phyloP scores from a whole-genome alignment of 1,140 invertebrate species.

The Agraylea sexmaculata region DNA sequence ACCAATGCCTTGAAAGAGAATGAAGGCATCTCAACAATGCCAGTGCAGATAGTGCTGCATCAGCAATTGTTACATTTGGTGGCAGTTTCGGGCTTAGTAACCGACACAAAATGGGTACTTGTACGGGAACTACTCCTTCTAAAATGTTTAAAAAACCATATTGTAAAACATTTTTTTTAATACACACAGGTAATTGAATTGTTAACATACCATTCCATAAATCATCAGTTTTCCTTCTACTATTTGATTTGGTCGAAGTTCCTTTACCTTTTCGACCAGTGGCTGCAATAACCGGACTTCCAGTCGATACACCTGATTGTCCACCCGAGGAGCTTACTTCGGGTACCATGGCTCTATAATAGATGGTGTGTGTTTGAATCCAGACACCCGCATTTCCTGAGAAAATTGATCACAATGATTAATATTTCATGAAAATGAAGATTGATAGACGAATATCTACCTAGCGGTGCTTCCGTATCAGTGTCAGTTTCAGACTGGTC shows the following conservation, averaged over 20 bases:
- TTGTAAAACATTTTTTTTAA: conserved; percentile 1
- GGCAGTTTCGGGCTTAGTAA: conserved; percentile 60
- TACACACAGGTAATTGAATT: too few species aligned
- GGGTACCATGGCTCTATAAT: conserved; percentile 57
- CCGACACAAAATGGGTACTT: conserved; percentile 56
- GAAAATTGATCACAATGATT: too few species aligned
- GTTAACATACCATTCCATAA: conserved; percentile 51
- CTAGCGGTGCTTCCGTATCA: conserved; percentile 80
- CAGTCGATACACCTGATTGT: conserved; percentile 24
- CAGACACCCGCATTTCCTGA: conserved; percentile 71
- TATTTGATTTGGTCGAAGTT: conserved; percentile 53
- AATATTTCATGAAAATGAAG: too few species aligned
- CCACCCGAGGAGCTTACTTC: conserved; percentile 26
- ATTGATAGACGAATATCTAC: too few species aligned
- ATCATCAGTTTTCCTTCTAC: conserved; percentile 63
- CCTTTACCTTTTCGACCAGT: conserved; percentile 59
- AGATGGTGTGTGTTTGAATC: conserved; percentile 96
- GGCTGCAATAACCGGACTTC: conserved; percentile 15
- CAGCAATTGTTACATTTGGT: conserved; percentile 61
- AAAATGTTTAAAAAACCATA: conserved; percentile 16
- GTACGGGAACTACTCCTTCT: conserved; percentile 62
- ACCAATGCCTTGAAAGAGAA: conserved; percentile 87
- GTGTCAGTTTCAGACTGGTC: conserved; percentile 85
- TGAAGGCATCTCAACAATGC: conserved; percentile 84
- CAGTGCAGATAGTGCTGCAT: conserved; percentile 85